Conservation (phyloP, 1,140 invertebrate genomes). For the Scaptomyza montana region DNA sequence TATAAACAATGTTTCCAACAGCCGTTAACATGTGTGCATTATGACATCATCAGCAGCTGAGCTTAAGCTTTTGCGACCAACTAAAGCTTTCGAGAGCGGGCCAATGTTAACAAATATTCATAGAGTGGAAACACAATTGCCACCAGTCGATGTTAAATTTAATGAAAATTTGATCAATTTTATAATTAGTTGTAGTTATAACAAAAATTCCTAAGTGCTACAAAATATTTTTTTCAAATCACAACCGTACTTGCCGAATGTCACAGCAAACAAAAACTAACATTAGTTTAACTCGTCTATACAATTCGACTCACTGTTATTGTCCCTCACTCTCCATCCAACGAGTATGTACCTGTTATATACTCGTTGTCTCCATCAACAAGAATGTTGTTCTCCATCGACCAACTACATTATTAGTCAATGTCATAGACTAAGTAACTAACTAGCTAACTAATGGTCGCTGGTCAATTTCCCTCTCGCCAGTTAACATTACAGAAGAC, state of each 20-base stretch:
- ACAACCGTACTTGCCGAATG: background rate
- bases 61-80: constrained; percentile 7
- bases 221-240: no score
- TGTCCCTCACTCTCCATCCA: background rate
- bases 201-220: no score
- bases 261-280: background rate
- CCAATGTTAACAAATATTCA: constrained; percentile 15
- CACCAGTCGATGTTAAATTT: background rate
- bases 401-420: no score
- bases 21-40: constrained; percentile 44
- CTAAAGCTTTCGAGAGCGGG: constrained; percentile 25
- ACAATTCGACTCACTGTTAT: constrained; percentile 9
- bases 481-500: background rate
- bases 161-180: no score
- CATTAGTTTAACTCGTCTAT: no score
- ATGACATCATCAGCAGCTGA: constrained; percentile 51
- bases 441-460: no score
- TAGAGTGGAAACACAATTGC: background rate
- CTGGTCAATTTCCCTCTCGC: background rate
- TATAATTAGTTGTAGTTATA: background rate
- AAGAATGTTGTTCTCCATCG: no score
- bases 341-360: no score
- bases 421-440: no score
- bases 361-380: no score
- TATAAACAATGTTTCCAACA: constrained; percentile 26